A percentile compares a stretch with the other conserved stretches of the same genome.
Conservation (phyloP, 2,888 invertebrate genomes). For the Drosophila paranaensis region DNA sequence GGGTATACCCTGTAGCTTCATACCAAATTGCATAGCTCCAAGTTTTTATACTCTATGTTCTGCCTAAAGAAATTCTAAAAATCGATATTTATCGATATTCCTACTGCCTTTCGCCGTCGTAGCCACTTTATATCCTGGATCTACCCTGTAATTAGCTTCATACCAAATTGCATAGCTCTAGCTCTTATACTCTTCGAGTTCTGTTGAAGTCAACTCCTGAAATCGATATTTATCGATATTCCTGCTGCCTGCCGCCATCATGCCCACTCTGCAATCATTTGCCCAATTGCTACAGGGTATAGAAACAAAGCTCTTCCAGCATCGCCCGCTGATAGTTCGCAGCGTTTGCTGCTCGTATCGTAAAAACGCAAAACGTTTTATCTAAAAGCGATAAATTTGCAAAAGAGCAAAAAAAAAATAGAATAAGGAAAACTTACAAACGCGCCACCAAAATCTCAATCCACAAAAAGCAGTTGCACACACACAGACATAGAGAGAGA, state of each 20-base stretch:
- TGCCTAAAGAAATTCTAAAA: no score
- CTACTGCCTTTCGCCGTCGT: neutral
- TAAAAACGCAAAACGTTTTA: constrained; percentile 78
- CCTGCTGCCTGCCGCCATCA: no score
- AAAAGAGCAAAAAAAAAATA: constrained; percentile 46
- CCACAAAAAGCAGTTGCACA: constrained; percentile 17
- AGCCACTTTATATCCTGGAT: no score
- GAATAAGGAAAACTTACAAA: constrained; percentile 23
- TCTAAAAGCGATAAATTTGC: constrained; percentile 78
- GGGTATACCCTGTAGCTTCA: neutral
- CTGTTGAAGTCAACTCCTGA: neutral
- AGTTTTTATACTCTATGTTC: neutral
- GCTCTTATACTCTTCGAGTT: neutral
- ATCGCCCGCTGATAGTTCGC: constrained; percentile 47
- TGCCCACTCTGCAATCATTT: neutral
- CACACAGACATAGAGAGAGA: constrained; percentile 18
- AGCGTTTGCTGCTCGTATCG: constrained; percentile 65
- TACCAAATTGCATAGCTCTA: neutral
- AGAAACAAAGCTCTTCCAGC: constrained; percentile 31
- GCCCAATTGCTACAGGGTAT: constrained; percentile 8
- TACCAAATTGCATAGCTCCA: neutral
- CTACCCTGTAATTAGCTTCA: neutral
- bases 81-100: no score
- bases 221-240: constrained; percentile 3
- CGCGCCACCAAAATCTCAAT: constrained; percentile 32